phyloP scores from a whole-genome alignment of 2,113 vertebrate species.

The Phalacrocorax carbo region DNA sequence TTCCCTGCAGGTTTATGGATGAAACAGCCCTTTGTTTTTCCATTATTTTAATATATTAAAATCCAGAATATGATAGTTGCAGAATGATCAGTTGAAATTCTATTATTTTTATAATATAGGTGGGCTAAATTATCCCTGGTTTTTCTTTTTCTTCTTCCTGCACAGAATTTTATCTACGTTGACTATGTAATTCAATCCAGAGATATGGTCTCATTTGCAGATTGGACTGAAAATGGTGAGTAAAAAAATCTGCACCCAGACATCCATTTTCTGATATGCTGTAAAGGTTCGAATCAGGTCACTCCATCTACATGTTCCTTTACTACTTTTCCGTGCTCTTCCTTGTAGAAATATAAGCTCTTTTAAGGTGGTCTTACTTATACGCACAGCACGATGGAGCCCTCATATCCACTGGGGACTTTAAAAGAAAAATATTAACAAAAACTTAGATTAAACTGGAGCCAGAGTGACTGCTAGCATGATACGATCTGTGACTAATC shows the following conservation, averaged over 20 bases:
- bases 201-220: background rate
- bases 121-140: background rate
- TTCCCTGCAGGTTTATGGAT: background rate
- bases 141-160: background rate
- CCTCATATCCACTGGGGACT: background rate
- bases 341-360: background rate
- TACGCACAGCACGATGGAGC: background rate
- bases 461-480: background rate
- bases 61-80: background rate
- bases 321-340: background rate
- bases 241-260: background rate
- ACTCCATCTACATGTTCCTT: background rate
- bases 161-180: background rate
- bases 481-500: background rate
- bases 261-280: background rate
- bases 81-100: background rate
- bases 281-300: background rate
- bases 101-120: background rate
- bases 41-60: background rate
- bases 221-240: background rate
- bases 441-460: background rate
- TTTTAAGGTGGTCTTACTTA: background rate
- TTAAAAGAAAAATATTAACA: background rate
- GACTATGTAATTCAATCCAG: background rate
- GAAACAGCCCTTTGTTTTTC: background rate